phyloP scores from a whole-genome alignment of 2,113 vertebrate species.

The Sialia sialis region DNA sequence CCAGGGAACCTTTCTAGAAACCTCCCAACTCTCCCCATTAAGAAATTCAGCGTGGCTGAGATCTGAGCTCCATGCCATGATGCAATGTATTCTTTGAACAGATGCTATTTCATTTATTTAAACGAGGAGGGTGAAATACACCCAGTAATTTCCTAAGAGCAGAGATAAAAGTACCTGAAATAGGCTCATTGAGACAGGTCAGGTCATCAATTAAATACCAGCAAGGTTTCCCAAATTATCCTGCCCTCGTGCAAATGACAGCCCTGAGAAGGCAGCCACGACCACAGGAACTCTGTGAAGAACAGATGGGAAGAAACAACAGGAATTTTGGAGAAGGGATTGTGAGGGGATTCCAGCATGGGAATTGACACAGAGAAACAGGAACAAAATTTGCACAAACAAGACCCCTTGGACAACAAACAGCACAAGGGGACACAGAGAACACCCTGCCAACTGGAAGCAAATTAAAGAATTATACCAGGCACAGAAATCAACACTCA shows the following conservation, averaged over 20 bases:
- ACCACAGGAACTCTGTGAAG: background rate
- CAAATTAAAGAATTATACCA: background rate
- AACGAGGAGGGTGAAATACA: background rate
- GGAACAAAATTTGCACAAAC: rapidly evolving
- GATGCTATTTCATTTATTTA: background rate
- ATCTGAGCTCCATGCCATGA: background rate
- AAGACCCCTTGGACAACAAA: background rate
- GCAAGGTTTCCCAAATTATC: background rate
- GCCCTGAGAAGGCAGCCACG: background rate
- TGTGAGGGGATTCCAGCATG: background rate
- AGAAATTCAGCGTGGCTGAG: background rate
- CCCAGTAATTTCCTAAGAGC: background rate
- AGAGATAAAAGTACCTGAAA: background rate
- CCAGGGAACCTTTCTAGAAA: background rate
- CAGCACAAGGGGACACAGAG: background rate
- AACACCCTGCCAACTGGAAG: background rate
- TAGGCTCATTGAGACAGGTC: background rate
- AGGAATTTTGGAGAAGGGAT: background rate
- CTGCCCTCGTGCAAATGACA: background rate
- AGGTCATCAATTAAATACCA: background rate
- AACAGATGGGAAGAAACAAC: background rate
- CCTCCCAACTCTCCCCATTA: background rate
- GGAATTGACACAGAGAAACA: background rate
- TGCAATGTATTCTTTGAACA: constrained; percentile 23
- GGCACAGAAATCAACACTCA: background rate